Evolutionary conservation across 2,888 invertebrate species (phyloP).

Genomic region (Halocaridina rubra): DNA sequence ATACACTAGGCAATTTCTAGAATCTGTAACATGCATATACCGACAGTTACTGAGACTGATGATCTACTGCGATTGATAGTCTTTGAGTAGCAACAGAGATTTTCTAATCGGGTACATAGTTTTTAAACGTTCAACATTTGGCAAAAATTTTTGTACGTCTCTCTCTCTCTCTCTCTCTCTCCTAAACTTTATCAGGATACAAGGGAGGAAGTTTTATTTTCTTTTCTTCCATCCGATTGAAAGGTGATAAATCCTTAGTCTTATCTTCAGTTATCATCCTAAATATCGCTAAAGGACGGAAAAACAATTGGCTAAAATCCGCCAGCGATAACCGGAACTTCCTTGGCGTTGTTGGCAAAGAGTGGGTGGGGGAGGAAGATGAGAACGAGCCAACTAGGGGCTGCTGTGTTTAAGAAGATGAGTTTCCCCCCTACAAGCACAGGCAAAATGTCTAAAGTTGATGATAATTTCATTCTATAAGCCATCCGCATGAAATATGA

Average conservation of each 20-base stretch:
- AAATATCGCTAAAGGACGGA: not conserved
- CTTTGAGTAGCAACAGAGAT: too few relatives aligned
- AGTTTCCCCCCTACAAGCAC: conserved; percentile 41
- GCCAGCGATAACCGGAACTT: not conserved
- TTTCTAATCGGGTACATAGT: too few relatives aligned
- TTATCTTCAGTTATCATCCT: not conserved
- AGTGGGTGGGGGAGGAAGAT: not conserved
- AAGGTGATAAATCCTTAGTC: not conserved
- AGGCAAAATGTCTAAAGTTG: conserved; percentile 52
- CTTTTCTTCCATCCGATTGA: not conserved
- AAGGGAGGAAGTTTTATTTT: not conserved
- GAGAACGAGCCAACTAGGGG: not conserved
- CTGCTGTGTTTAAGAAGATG: conserved; percentile 3
- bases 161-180: not conserved
- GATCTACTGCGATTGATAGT: too few relatives aligned
- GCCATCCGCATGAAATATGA: conserved; percentile 61
- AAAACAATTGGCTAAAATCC: conserved; percentile 2
- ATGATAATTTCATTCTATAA: conserved; percentile 61
- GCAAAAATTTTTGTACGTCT: too few relatives aligned
- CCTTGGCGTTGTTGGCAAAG: not conserved
- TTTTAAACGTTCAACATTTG: too few relatives aligned
- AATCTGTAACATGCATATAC: too few relatives aligned
- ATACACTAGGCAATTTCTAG: too few relatives aligned
- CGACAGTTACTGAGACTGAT: too few relatives aligned
- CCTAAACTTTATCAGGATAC: not conserved